phyloP scores from a whole-genome alignment of 2,797 vertebrate genomes.

The Sebastes glaucus region DNA sequence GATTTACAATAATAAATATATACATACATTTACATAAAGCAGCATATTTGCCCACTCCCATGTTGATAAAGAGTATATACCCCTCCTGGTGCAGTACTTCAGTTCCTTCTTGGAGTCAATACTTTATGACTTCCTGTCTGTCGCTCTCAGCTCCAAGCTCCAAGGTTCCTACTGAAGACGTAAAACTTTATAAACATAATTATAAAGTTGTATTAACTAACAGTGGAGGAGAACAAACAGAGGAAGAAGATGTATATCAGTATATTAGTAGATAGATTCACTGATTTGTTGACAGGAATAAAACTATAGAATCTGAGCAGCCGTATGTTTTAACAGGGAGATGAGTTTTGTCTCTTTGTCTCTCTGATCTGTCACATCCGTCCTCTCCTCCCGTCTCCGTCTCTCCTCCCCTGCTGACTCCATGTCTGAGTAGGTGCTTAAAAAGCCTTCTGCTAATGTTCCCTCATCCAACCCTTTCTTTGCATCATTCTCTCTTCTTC shows the following conservation, averaged over 20 bases:
- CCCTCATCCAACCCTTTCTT: not conserved
- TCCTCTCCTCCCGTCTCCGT: not conserved
- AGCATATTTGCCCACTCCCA: no score
- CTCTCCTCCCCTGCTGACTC: not conserved
- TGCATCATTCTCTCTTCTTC: slow-evolving; percentile 17
- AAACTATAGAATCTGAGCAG: no score
- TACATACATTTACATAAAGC: no score
- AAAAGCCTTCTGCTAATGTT: not conserved
- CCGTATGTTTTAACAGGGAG: not conserved
- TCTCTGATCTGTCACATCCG: not conserved
- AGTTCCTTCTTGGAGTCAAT: not conserved
- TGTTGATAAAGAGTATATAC: no score
- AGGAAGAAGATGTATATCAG: not conserved
- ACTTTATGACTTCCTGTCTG: no score
- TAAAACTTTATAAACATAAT: no score
- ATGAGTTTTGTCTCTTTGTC: not conserved
- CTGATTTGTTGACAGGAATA: not conserved
- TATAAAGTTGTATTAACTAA: no score
- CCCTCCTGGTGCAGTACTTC: no score
- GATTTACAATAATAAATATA: no score
- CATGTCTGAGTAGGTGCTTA: not conserved
- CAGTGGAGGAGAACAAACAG: not conserved
- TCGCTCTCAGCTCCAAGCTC: no score
- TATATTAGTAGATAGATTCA: not conserved
- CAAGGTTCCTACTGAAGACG: no score